phyloP scores from a whole-genome alignment of 2,797 vertebrate species.

The Podarcis siculus region DNA sequence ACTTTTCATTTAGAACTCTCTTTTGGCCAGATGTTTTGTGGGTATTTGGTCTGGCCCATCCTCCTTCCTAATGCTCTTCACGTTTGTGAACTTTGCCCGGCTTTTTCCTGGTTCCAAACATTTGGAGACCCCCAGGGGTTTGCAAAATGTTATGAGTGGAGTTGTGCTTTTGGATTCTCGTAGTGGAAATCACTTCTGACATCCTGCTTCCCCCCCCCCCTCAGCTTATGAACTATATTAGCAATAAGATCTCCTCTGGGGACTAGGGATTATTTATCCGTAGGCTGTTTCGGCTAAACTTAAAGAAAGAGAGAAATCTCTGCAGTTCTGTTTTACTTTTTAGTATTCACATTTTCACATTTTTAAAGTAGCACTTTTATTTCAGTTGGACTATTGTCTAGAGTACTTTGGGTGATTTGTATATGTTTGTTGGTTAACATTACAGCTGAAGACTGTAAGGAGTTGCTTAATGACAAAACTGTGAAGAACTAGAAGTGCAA shows the following conservation, averaged over 20 bases:
- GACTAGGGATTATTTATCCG: neutral
- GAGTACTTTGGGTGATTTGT: neutral
- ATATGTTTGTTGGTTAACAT: neutral
- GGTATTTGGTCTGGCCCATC: neutral
- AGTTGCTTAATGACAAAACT: neutral
- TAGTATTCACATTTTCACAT: slow-evolving; percentile 7
- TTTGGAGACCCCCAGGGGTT: neutral
- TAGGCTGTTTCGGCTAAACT: slow-evolving; percentile 3
- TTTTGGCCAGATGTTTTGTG: slow-evolving; percentile 1
- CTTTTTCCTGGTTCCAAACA: slow-evolving; percentile 22
- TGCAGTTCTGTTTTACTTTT: neutral
- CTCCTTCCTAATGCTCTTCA: slow-evolving; percentile 1
- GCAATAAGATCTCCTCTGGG: neutral
- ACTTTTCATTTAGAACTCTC: neutral
- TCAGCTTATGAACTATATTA: slow-evolving; percentile 15
- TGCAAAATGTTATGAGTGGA: neutral
- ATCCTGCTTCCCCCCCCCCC: neutral
- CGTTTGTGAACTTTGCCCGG: slow-evolving; percentile 27
- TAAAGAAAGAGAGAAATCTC: neutral
- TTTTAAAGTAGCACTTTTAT: slow-evolving; percentile 1
- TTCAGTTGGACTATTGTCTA: slow-evolving; percentile 13
- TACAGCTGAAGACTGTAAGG: slow-evolving; percentile 1
- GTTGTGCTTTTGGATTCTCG: neutral
- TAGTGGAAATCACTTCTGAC: neutral
- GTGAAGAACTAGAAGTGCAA: neutral